These are phyloP conservation scores for Procavia capensis DNA, from an alignment of 2,113 vertebrate genomes.

Conservation along the genomic window DNA sequence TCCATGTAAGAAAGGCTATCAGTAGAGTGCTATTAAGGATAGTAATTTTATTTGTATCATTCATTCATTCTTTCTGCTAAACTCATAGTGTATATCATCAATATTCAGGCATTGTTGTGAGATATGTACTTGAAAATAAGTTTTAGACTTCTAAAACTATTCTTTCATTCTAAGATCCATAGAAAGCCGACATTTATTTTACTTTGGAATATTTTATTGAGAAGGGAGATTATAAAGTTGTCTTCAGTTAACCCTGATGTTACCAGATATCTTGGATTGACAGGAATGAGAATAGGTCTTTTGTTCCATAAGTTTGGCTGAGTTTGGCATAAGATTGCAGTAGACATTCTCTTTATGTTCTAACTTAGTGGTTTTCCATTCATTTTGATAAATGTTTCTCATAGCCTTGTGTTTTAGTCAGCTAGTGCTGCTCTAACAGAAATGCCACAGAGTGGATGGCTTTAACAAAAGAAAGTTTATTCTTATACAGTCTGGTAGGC, in stretches of 20 bases:
- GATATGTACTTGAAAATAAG: background rate
- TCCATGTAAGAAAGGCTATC: background rate
- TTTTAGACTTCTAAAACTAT: background rate
- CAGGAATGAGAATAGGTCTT: background rate
- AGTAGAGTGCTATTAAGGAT: background rate
- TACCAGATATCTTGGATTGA: background rate
- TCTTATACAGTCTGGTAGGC: too few species aligned
- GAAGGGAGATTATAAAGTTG: background rate
- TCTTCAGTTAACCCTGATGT: background rate
- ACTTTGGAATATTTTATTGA: slow-evolving; percentile 16
- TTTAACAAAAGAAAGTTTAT: too few species aligned
- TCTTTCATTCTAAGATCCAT: background rate
- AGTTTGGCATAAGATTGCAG: background rate
- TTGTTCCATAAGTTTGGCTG: background rate
- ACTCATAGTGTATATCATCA: background rate
- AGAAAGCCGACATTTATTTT: background rate
- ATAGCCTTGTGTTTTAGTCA: too few species aligned
- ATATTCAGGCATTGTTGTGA: background rate
- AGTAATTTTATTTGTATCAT: background rate
- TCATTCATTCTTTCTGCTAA: background rate
- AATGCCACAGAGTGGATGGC: too few species aligned
- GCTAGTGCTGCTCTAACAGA: too few species aligned
- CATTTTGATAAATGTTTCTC: background rate
- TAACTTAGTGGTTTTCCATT: background rate
- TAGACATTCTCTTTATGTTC: background rate